Base-by-base conservation (phyloP, 2,113 vertebrate species). In the Crotalus viridis region DNA sequence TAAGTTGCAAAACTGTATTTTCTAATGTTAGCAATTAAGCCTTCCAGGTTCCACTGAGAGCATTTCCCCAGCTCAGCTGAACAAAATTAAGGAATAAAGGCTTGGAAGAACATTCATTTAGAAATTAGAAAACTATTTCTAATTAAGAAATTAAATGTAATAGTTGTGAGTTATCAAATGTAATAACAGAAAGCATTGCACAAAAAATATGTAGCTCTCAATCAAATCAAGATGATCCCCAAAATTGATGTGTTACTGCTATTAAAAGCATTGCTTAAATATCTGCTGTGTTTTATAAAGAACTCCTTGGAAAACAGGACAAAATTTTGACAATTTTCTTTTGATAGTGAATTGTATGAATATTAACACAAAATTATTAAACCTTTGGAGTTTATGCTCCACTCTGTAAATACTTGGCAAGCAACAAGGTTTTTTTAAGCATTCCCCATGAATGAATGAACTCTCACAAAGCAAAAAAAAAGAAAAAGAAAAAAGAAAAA, bases 21-120 rank as follows among this genome's bases (percentile, higher is more conserved):
- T 87, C 56, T 87, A 93, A 89, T 1, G 19, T 26, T 87, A 64
- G 54, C 85, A 89, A 92, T 90, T 94, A 90, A 94, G 86, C 85
- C 89, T 81, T 24, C 64, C 90, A 51, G 0, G 33, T 55, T 92
- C 93, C 64, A 91, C 0, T 0, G 1, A 1, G 0, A 91, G 3
- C 28, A 61, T 86, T 91, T 52, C 88, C 43, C 74, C 46, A 56
- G 55, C 52, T 43, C 64, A 43, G 48, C 39, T 43, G 46, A 48
- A 13, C 0, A 17, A 87, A 92, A 56, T 10, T 26, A 86, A 89
- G 33, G 33, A 13, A 55, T 7, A 52, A 64, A 26, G 28, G 33
- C 22, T 69, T 69, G 87, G 33, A 90, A 26, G 51, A 59, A 86
- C n/a, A 39, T 24, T 87, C 17, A 54, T 39, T 54, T 57, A 12